Evolutionary conservation across 1,140 invertebrate species (phyloP).

Genomic region (Zaprionus ornatus): DNA sequence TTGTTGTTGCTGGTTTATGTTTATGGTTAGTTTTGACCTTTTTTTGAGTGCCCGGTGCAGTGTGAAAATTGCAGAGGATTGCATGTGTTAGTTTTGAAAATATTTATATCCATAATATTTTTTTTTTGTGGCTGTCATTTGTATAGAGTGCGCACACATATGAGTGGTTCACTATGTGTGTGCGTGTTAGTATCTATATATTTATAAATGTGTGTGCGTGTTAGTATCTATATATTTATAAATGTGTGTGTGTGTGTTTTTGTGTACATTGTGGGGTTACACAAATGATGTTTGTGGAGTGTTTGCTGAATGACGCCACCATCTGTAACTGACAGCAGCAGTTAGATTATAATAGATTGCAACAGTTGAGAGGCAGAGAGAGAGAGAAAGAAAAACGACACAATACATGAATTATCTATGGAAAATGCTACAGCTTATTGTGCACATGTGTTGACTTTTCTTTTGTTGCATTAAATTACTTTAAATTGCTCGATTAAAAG

Average conservation of each 20-base stretch:
- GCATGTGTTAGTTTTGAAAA: slow-evolving; percentile 69
- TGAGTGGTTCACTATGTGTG: slow-evolving; percentile 17
- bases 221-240: slow-evolving; percentile 1
- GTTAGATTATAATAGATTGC: slow-evolving; percentile 66
- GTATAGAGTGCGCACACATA: slow-evolving; percentile 11
- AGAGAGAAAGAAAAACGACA: not conserved
- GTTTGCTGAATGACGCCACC: slow-evolving; percentile 61
- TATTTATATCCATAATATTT: slow-evolving; percentile 74
- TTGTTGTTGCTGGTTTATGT: slow-evolving; percentile 22
- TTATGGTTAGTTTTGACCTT: slow-evolving; percentile 30
- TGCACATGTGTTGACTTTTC: slow-evolving; percentile 2
- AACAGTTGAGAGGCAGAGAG: slow-evolving; percentile 16
- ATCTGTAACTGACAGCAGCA: slow-evolving; percentile 62
- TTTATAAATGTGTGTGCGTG: slow-evolving; percentile 32
- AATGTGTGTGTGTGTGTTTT: slow-evolving; percentile 11
- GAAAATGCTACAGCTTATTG: slow-evolving; percentile 14
- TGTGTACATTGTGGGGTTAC: slow-evolving; percentile 41
- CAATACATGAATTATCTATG: slow-evolving; percentile 23
- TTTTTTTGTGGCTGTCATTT: slow-evolving; percentile 70
- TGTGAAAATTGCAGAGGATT: slow-evolving; percentile 77
- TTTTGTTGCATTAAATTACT: slow-evolving; percentile 7
- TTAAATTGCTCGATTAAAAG: slow-evolving; percentile 20
- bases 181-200: slow-evolving; percentile 5
- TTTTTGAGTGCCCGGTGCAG: slow-evolving; percentile 39
- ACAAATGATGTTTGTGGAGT: slow-evolving; percentile 67